These are phyloP conservation scores for Falcaria lacertinaria DNA, from an alignment of 2,888 invertebrate genomes.

Conservation along the genomic window DNA sequence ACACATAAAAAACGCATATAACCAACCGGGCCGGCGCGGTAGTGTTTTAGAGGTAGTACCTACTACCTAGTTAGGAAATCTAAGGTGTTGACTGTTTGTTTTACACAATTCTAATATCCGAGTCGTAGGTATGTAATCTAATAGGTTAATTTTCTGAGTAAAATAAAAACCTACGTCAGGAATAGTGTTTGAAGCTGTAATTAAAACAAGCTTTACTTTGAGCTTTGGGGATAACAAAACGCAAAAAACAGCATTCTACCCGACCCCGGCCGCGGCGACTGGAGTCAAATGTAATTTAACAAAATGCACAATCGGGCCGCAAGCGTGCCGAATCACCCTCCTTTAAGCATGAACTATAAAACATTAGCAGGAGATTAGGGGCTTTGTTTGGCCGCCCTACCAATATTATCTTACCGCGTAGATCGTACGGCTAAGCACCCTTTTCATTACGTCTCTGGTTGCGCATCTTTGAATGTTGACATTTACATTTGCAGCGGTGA, in stretches of 20 bases:
- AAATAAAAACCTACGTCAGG: background rate
- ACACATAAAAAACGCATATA: too few species aligned
- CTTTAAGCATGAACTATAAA: slow-evolving; percentile 29
- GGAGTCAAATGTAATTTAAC: slow-evolving; percentile 13
- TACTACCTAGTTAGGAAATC: too few species aligned
- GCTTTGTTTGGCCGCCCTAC: slow-evolving; percentile 28
- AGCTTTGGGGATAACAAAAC: background rate
- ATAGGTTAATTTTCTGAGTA: background rate
- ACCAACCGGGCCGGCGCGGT: too few species aligned
- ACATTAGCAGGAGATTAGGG: slow-evolving; percentile 53
- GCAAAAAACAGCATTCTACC: background rate
- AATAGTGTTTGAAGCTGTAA: background rate
- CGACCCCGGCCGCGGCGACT: too few species aligned
- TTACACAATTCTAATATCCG: too few species aligned
- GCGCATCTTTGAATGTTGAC: slow-evolving; percentile 12
- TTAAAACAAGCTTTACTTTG: background rate
- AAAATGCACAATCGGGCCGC: slow-evolving; percentile 44
- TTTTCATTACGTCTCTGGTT: slow-evolving; percentile 26
- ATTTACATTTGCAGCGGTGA: slow-evolving; percentile 26
- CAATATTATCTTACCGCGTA: slow-evolving; percentile 34
- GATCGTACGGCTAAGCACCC: slow-evolving; percentile 20
- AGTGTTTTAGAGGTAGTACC: too few species aligned
- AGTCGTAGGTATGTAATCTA: too few species aligned
- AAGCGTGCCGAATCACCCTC: slow-evolving; percentile 59
- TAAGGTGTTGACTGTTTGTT: too few species aligned